Conservation (phyloP, 2,113 vertebrate species). For the Zootoca vivipara region DNA sequence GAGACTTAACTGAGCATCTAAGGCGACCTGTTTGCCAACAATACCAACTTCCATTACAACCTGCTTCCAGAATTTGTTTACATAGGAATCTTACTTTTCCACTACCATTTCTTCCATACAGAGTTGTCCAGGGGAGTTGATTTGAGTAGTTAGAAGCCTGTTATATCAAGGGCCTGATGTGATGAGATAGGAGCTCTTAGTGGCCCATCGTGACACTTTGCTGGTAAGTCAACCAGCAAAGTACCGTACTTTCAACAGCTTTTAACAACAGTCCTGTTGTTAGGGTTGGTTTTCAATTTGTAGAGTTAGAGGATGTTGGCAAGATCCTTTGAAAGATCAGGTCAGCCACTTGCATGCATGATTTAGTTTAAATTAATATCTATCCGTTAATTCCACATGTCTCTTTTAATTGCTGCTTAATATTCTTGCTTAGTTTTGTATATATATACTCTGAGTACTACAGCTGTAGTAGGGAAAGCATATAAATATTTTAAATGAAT, state of each 20-base stretch:
- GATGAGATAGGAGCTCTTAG: no score
- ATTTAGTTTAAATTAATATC: not conserved
- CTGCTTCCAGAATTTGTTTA: no score
- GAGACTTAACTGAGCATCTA: no score
- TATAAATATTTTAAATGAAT: not conserved
- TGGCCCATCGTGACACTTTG: not conserved
- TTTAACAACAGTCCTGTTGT: not conserved
- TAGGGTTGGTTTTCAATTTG: not conserved
- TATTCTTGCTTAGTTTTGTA: not conserved
- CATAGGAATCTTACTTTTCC: no score
- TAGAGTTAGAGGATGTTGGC: not conserved
- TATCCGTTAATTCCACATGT: not conserved
- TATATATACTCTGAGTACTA: not conserved
- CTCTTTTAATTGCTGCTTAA: not conserved
- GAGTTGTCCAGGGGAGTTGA: no score
- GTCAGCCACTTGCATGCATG: not conserved
- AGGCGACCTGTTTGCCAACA: no score
- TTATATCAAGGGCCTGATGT: no score
- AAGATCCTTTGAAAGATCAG: not conserved
- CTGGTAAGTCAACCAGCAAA: not conserved
- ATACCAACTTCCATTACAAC: no score
- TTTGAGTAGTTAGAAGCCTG: no score
- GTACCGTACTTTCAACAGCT: not conserved
- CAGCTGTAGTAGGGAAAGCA: not conserved
- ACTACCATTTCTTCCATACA: no score